Evolutionary conservation across 2,113 vertebrate species (phyloP).

Genomic region (Ellobius talpinus): DNA sequence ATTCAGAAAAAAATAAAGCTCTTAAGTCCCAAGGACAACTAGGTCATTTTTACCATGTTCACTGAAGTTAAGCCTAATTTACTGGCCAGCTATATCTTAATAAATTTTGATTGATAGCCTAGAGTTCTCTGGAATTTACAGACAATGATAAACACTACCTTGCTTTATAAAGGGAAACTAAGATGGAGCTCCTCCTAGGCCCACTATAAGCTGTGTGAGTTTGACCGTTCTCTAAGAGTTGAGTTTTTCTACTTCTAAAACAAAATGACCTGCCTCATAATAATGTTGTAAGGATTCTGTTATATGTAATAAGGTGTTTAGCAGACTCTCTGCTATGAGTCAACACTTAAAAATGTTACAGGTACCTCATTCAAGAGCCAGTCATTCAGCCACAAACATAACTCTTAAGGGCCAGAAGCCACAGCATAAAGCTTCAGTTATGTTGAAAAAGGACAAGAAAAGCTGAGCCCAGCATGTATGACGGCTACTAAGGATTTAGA

Average conservation of each 20-base stretch:
- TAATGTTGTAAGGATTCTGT: background rate
- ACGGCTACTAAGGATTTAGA: background rate
- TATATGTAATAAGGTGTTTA: background rate
- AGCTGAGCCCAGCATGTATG: background rate
- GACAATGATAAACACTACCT: background rate
- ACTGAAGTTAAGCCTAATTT: background rate
- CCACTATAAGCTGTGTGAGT: background rate
- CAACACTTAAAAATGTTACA: background rate
- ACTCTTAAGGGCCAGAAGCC: background rate
- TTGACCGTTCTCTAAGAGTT: conserved; percentile 9
- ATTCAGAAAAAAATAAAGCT: background rate
- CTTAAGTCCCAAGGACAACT: background rate
- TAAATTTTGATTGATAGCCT: background rate
- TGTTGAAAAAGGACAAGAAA: background rate
- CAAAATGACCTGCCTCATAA: too few species aligned
- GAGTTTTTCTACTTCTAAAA: background rate
- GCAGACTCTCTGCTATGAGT: background rate
- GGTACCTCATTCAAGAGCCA: background rate
- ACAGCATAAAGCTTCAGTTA: background rate
- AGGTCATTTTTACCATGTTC: background rate
- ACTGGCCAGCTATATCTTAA: background rate
- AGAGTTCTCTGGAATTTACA: background rate
- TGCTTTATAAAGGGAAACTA: conserved; percentile 9
- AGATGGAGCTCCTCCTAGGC: background rate
- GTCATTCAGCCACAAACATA: conserved; percentile 10